phyloP scores from a whole-genome alignment of 1,140 invertebrate genomes.

The Euura saliciscinereae region DNA sequence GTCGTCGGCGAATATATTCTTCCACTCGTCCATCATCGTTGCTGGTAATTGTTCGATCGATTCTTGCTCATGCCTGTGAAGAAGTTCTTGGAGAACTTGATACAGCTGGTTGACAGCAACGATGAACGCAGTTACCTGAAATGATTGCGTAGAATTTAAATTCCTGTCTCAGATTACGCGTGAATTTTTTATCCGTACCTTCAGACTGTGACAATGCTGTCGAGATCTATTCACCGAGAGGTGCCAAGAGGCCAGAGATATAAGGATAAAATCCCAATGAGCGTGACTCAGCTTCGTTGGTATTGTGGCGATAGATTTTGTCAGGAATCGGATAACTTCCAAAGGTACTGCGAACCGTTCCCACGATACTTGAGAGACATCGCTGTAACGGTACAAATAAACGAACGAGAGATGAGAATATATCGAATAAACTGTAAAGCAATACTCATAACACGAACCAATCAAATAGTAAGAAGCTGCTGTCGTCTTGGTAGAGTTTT shows the following conservation, averaged over 20 bases:
- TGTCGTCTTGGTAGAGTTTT: slow-evolving; percentile 32
- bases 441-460: slow-evolving; percentile 26
- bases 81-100: slow-evolving; percentile 52
- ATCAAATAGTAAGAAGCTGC: slow-evolving; percentile 37
- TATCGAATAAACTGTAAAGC: no score
- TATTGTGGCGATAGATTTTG: slow-evolving; percentile 40
- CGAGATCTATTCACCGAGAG: slow-evolving; percentile 56
- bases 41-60: slow-evolving; percentile 54
- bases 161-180: no score
- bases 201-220: slow-evolving; percentile 49
- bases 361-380: slow-evolving; percentile 48
- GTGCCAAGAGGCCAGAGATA: slow-evolving; percentile 70
- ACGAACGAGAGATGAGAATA: no score
- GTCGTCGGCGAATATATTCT: slow-evolving; percentile 61
- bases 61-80: slow-evolving; percentile 55
- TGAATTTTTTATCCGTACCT: slow-evolving; percentile 35
- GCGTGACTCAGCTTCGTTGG: slow-evolving; percentile 53
- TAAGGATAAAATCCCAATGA: slow-evolving; percentile 72
- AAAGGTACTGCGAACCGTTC: slow-evolving; percentile 41
- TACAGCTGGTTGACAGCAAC: slow-evolving; percentile 61
- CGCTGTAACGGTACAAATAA: slow-evolving; percentile 37
- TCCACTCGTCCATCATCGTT: slow-evolving; percentile 65
- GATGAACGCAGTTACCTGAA: slow-evolving; percentile 58
- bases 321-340: slow-evolving; percentile 53
- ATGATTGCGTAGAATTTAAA: slow-evolving; percentile 19